These are phyloP conservation scores for Rhagonycha lutea DNA, from an alignment of 2,888 invertebrate genomes.

Conservation along the genomic window DNA sequence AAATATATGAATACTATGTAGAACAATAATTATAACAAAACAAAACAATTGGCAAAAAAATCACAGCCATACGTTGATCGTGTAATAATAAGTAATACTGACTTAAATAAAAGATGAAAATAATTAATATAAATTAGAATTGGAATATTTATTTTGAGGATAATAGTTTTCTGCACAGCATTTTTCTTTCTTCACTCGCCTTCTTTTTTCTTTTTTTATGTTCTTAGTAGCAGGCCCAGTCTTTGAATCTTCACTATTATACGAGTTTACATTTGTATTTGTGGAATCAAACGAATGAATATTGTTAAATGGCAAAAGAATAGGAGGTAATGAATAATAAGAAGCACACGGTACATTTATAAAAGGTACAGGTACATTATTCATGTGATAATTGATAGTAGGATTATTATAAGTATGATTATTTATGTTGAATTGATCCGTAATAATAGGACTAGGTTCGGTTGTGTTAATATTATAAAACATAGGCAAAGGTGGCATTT, in stretches of 20 bases:
- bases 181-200: conserved; percentile 4
- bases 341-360: conserved; percentile 36
- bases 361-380: conserved; percentile 38
- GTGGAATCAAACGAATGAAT: conserved; percentile 13
- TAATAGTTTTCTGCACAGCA: conserved; percentile 3
- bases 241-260: background rate
- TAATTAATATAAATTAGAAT: conserved; percentile 4
- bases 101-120: background rate
- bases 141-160: background rate
- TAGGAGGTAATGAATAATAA: conserved; percentile 36
- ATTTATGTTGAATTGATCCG: conserved; percentile 46
- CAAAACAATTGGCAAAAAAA: background rate
- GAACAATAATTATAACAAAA: background rate
- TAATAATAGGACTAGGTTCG: conserved; percentile 38
- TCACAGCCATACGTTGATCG: background rate
- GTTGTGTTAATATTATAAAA: conserved; percentile 31
- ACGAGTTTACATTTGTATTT: background rate
- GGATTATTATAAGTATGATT: conserved; percentile 49
- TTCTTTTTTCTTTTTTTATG: conserved; percentile 6
- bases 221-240: background rate
- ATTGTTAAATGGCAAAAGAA: conserved; percentile 37
- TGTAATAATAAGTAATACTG: conserved; percentile 8
- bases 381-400: conserved; percentile 49
- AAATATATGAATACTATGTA: background rate
- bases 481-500: conserved; percentile 45